Base-by-base conservation (phyloP, 2,113 vertebrate species). In the Cynocephalus volans region DNA sequence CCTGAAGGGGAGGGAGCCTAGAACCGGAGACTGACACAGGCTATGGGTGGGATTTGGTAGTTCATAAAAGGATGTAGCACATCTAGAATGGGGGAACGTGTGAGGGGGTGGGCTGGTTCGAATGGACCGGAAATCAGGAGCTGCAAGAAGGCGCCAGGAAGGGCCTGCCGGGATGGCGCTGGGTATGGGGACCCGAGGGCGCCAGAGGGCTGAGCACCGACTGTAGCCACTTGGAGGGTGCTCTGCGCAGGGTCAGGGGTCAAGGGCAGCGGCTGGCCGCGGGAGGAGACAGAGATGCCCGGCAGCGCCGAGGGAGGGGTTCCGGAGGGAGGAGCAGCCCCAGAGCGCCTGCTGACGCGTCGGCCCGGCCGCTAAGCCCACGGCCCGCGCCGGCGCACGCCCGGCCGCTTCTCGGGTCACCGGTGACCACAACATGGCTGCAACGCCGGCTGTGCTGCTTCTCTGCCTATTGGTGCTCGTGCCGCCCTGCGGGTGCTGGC, bases 361-460 rank as follows among this genome's bases (percentile, higher is more conserved):
- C 99, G 23, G 97, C 93, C 96, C 95, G 62, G 96, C 88, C 41
- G 79, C 96, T 21, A 93, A 95, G 95, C 96, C 84, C 69, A 48
- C 77, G 36, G 93, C 98, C 5, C 41, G 67, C 82, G 65, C 54
- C 81, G 85, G 93, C 72, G 45, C 62, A 90, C 56, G 93, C 97
- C 65, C 45, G 28, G 67, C 67, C 58, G 76, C 96, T 86, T 31
- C 96, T 50, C 92, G 97, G 97, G 88, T 98, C 95, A 24, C 97
- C 96, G 96, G 83, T 67, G 87, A 50, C 92, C 97, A 94, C 94
- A 98, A 98, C 99, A 99, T 99, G 99, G 99, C 99, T 99, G 99
- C 98, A 98, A 98, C 97, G 95, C 98, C 93, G 94, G 79, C 41
- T 41, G 41, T 70, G 95, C 93, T 96, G 91, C 87, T 93, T 36